phyloP scores from a whole-genome alignment of 2,797 vertebrate genomes.

The Nyctalus aviator region DNA sequence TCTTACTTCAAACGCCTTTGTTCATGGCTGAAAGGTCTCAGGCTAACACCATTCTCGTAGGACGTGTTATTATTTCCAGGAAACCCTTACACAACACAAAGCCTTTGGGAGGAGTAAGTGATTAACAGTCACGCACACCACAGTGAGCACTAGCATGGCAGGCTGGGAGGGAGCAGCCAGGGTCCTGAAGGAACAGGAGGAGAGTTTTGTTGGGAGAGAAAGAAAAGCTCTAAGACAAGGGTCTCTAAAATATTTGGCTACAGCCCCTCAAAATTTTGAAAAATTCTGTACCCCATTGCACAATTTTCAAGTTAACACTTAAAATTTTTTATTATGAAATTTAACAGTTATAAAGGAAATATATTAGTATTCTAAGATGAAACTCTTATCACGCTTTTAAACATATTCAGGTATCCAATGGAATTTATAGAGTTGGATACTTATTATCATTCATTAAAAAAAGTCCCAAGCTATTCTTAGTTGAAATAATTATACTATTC shows the following conservation, averaged over 20 bases:
- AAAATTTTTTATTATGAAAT: constrained; percentile 43
- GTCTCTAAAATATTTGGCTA: not conserved
- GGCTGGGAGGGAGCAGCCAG: accelerated
- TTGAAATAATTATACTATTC: not conserved
- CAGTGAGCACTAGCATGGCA: not conserved
- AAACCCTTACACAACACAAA: not conserved
- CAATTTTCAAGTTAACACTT: constrained; percentile 18
- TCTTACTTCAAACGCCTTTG: not conserved
- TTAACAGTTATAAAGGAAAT: constrained; percentile 2
- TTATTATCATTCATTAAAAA: not conserved
- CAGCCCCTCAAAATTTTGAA: not conserved
- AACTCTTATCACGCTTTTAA: constrained; percentile 4
- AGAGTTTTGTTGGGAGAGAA: not conserved
- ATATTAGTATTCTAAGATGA: constrained; percentile 44
- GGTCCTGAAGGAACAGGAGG: not conserved
- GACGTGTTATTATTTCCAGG: not conserved
- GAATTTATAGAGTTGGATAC: not conserved
- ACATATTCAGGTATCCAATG: not conserved
- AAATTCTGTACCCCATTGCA: not conserved
- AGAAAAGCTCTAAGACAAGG: not conserved
- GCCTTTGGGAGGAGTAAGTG: not conserved
- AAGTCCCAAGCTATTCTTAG: not conserved
- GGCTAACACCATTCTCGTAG: not conserved
- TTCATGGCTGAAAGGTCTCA: not conserved
- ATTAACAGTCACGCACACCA: not conserved